phyloP scores from a whole-genome alignment of 2,888 invertebrate species.

The Sericinus montela region DNA sequence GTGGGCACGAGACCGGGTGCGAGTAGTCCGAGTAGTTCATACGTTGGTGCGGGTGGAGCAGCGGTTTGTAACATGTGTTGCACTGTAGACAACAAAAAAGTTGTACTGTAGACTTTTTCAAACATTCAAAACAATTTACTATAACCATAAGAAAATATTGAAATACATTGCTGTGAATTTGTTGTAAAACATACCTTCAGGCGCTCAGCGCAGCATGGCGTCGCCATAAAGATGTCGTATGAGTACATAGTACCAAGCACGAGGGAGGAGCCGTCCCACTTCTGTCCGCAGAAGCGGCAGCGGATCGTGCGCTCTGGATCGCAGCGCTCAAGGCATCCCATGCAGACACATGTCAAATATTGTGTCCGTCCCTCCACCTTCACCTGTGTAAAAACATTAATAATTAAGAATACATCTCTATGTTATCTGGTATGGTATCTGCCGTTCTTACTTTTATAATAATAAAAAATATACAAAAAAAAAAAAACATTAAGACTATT shows the following conservation, averaged over 20 bases:
- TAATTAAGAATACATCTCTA: too few relatives aligned
- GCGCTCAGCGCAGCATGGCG: conserved; percentile 96
- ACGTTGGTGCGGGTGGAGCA: conserved; percentile 91
- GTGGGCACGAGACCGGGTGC: conserved; percentile 93
- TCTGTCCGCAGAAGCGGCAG: conserved; percentile 90
- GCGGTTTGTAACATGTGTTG: conserved; percentile 93
- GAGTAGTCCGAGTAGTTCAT: conserved; percentile 97
- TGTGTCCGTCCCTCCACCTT: conserved; percentile 94
- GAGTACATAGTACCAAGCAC: conserved; percentile 99
- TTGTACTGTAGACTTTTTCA: too few relatives aligned
- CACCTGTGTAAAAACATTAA: conserved; percentile 77
- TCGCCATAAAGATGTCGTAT: conserved; percentile 98
- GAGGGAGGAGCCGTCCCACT: conserved; percentile 95
- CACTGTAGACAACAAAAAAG: conserved; percentile 81
- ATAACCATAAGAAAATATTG: too few relatives aligned
- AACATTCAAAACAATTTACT: too few relatives aligned
- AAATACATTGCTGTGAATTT: too few relatives aligned
- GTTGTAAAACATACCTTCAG: conserved; percentile 90
- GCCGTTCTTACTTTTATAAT: too few relatives aligned
- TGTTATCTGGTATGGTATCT: too few relatives aligned
- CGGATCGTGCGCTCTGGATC: conserved; percentile 86
- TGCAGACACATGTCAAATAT: conserved; percentile 96
- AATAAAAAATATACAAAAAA: too few relatives aligned
- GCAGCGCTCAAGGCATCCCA: conserved; percentile 94
- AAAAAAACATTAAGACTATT: too few relatives aligned